Percentiles rank a stretch among this genome's conserved stretches.
These are phyloP conservation scores for Chrysomela aeneicollis DNA, from an alignment of 2,888 invertebrate species.

Conservation along the genomic window DNA sequence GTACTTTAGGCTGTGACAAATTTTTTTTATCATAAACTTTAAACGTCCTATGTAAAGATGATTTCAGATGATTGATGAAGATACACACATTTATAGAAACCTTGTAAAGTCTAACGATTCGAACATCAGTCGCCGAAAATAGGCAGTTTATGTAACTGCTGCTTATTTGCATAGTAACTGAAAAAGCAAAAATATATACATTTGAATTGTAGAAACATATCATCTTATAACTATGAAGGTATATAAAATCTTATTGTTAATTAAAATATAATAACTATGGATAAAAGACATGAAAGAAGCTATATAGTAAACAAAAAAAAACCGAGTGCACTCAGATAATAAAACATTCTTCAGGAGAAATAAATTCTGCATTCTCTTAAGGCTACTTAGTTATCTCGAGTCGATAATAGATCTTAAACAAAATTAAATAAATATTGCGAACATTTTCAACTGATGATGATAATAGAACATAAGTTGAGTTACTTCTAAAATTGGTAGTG, in stretches of 20 bases:
- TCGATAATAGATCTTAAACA: not conserved
- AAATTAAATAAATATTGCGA: not conserved
- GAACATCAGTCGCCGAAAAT: not conserved
- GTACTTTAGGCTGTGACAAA: too few species aligned
- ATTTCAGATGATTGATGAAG: too few species aligned
- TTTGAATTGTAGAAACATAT: conserved; percentile 29
- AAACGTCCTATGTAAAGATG: too few species aligned
- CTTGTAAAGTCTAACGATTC: not conserved
- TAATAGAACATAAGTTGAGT: not conserved
- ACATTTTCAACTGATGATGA: not conserved
- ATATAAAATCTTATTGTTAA: conserved; percentile 39
- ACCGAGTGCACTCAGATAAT: conserved; percentile 12
- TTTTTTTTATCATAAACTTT: too few species aligned
- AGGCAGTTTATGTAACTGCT: conserved; percentile 8
- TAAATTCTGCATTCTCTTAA: not conserved
- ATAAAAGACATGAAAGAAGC: conserved; percentile 23
- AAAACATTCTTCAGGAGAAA: not conserved
- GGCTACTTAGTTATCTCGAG: not conserved
- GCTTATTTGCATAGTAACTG: conserved; percentile 26
- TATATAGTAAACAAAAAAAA: conserved; percentile 23
- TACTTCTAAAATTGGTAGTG: not conserved
- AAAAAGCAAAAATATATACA: conserved; percentile 32
- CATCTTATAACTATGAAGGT: conserved; percentile 32
- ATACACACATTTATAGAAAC: too few species aligned
- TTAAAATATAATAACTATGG: conserved; percentile 34